Evolutionary conservation across 2,888 invertebrate genomes (phyloP), one percentile per base, ranked within the genome.

Genomic region (Dioctria linearis): DNA sequence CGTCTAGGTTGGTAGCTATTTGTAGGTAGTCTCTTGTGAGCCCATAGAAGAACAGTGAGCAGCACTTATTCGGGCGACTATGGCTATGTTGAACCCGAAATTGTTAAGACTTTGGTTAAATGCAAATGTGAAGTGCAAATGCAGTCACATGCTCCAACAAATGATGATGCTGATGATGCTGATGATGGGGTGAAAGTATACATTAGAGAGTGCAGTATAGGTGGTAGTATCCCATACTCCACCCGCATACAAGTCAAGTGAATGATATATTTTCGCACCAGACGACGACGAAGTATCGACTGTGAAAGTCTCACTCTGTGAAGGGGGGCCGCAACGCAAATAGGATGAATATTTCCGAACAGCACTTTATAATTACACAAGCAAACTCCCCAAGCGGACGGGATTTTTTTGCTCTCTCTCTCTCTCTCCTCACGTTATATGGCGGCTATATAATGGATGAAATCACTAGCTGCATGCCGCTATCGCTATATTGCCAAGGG

Each of bases 241-340:
- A 63, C 1, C 40, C 3, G 43, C 40, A 11, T 42, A 39, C n/a
- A 71, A 42, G 67, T 67, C 67, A 49, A 67, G 75, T 80, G 66
- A 37, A 63, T 63, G 75, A 75, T 75, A 75, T 75, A 66, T 80
- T 75, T 80, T 80, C 75, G 66, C 80, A 80, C 54, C 66, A 75
- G 66, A 80, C 75, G 57, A 80, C 66, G 57, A 42, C 13, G 63
- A 46, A n/a, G 37, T 49, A 61, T 39, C 65, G 25, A 25, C 25
- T 25, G 25, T 25, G 25, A 25, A 25, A 25, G 25, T 25, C 25
- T 25, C 25, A 25, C 25, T 25, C 25, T 25, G 25, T 61, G 63
- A 25, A 25, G 25, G 43, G 76, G 78, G 69, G 57, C 75, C 25
- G 25, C 25, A 25, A 46, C 49, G 59, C 63, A 81, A 71, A 67